Percentiles rank a stretch among this genome's conserved stretches.
phyloP scores from a whole-genome alignment of 2,797 vertebrate species.

The Delichon dasypus region DNA sequence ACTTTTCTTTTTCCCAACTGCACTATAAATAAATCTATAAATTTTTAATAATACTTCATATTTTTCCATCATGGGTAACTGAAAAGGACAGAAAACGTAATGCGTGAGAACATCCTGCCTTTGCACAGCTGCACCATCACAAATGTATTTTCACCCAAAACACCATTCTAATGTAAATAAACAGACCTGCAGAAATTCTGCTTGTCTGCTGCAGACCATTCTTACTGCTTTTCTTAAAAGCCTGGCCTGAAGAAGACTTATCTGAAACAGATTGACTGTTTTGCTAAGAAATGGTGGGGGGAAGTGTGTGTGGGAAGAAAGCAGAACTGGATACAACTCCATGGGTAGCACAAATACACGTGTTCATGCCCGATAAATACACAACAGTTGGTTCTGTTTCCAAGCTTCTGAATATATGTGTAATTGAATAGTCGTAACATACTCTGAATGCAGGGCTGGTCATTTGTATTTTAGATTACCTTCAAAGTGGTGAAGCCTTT shows the following conservation, averaged over 20 bases:
- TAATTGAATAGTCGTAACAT: background rate
- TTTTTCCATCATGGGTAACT: background rate
- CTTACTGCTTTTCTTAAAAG: background rate
- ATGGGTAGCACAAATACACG: background rate
- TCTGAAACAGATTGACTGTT: background rate
- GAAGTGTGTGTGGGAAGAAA: background rate
- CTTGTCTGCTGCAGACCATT: background rate
- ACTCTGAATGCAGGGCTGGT: background rate
- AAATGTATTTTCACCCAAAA: constrained; percentile 1
- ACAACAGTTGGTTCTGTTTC: background rate
- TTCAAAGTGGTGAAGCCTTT: background rate
- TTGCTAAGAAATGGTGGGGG: background rate
- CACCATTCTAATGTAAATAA: constrained; percentile 26
- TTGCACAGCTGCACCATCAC: background rate
- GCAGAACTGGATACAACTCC: background rate
- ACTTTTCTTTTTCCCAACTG: background rate
- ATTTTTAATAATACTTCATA: background rate
- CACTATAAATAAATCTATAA: background rate
- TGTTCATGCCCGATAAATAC: background rate
- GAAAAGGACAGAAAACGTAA: background rate
- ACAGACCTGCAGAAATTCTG: background rate
- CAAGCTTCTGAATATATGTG: background rate
- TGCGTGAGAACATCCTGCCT: background rate
- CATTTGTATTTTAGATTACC: background rate
- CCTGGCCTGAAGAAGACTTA: background rate